phyloP scores from a whole-genome alignment of 1,140 invertebrate genomes.

The Drosophila varians region DNA sequence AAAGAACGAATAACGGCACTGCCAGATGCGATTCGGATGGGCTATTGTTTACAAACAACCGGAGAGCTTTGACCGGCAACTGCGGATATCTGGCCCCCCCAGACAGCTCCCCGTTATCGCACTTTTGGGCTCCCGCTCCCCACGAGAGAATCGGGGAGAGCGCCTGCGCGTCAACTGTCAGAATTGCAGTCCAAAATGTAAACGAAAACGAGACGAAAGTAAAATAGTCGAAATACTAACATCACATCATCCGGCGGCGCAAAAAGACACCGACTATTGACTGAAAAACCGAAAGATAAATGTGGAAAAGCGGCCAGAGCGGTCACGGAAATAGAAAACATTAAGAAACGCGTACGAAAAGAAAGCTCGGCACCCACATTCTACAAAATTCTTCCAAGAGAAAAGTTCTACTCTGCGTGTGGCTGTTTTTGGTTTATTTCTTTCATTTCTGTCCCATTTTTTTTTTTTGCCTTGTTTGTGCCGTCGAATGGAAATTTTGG shows the following conservation, averaged over 20 bases:
- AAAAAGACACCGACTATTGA: slow-evolving; percentile 2
- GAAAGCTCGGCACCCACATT: slow-evolving; percentile 14
- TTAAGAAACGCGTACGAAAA: neutral
- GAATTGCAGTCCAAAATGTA: slow-evolving; percentile 74
- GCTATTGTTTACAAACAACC: slow-evolving; percentile 44
- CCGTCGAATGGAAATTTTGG: slow-evolving; percentile 39
- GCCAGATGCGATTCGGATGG: slow-evolving; percentile 6
- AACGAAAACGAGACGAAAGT: slow-evolving; percentile 60
- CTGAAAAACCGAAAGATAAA: neutral
- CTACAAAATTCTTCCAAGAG: neutral
- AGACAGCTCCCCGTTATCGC: neutral
- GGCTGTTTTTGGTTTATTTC: neutral
- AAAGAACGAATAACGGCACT: neutral
- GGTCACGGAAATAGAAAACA: slow-evolving; percentile 17
- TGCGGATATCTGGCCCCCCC: slow-evolving; percentile 9
- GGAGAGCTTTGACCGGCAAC: slow-evolving; percentile 30
- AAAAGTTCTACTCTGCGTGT: neutral
- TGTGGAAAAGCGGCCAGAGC: neutral
- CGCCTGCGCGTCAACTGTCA: slow-evolving; percentile 72
- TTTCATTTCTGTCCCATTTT: neutral
- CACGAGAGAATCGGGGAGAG: neutral
- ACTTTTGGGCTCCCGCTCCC: neutral
- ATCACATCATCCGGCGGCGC: slow-evolving; percentile 10
- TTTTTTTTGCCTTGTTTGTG: neutral
- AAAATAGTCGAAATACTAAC: slow-evolving; percentile 55